Base-by-base conservation (phyloP, 2,888 invertebrate species). In the Aquatica leii region DNA sequence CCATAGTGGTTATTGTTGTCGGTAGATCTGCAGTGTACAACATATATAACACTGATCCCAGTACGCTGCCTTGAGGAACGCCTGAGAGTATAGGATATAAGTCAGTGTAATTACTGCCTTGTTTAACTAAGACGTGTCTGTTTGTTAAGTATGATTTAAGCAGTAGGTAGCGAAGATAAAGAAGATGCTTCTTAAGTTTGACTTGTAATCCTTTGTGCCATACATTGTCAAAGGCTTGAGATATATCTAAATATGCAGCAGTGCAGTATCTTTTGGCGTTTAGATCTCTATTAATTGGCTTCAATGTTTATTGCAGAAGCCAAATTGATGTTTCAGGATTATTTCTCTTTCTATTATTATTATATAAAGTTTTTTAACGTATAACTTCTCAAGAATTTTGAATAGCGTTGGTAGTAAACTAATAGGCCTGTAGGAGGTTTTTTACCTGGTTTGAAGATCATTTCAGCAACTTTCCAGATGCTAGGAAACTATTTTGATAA, bases 381-480 rank as follows among this genome's bases (percentile, higher is more conserved):
- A 51, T 31, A 51, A 34, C 18, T 51, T 12, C 14, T 51, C 15
- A 34, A 51, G 14, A 15, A 34, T 34, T 51, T 51, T 51, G 51
- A 14, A 51, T 5, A 51, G 31, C 51, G 34, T 51, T 14, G 51
- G 51, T 37, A 52, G n/a, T n/a, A n/a, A 20, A 24, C 21, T 54
- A 40, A 54, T 54, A 20, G 14, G 52, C 52, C 12, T 52, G 53
- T 54, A 41, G 24, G 40, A 41, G 8, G 41, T n/a, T 12, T 37
- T 37, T 37, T 37, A 11, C 37, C n/a, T 37, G 37, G 37, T 37
- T 37, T 37, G n/a, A 37, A 12, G 12, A 37, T 37, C 37, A 37
- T 37, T 37, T 37, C n/a, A 37, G 37, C 37, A 37, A 12, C 12
- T 37, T 37, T 37, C 5, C 37, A 37, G 37, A 12, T 46, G n/a